Evolutionary conservation across 1,140 invertebrate species (phyloP), one percentile per base, ranked within the genome.

Genomic region (Oreohelix idahoensis): DNA sequence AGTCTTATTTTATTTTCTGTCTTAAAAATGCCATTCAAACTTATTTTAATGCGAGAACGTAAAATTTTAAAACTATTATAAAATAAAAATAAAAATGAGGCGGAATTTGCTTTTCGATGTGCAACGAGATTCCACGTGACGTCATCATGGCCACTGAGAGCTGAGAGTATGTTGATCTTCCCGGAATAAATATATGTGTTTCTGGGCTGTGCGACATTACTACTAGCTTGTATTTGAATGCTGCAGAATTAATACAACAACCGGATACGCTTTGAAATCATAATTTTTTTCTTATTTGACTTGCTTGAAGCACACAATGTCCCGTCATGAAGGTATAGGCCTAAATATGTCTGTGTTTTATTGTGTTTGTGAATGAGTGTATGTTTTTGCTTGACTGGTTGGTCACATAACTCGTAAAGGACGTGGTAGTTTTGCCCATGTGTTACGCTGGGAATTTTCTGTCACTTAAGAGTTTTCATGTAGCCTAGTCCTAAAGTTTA

Each of bases 301-400:
- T 26, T 69, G 23, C 75, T 73, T 39, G 76, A 35, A 83, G 32
- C 76, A 76, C 86, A 90, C 95, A 95, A 96, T 96, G 95, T 96
- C 95, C 95, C 95, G 95, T 94, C 95, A 96, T 95, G 95, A 96
- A 95, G 95, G 95, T 96, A 94, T 66, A 32, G 42, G 2, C 53
- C 20, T 23, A n/a, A n/a, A n/a, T n/a, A n/a, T n/a, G n/a, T n/a
- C n/a, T n/a, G n/a, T n/a, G n/a, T n/a, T n/a, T n/a, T n/a, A n/a
- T n/a, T n/a, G n/a, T n/a, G n/a, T n/a, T n/a, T n/a, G n/a, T n/a
- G n/a, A n/a, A n/a, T n/a, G n/a, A n/a, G n/a, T n/a, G n/a, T n/a
- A n/a, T n/a, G n/a, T n/a, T n/a, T n/a, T n/a, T n/a, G n/a, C n/a
- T n/a, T n/a, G n/a, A n/a, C n/a, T n/a, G n/a, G n/a, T n/a, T n/a